These are phyloP conservation scores for Panagrolaimus sp. DNA, from an alignment of 1,140 invertebrate species.

Conservation along the genomic window DNA sequence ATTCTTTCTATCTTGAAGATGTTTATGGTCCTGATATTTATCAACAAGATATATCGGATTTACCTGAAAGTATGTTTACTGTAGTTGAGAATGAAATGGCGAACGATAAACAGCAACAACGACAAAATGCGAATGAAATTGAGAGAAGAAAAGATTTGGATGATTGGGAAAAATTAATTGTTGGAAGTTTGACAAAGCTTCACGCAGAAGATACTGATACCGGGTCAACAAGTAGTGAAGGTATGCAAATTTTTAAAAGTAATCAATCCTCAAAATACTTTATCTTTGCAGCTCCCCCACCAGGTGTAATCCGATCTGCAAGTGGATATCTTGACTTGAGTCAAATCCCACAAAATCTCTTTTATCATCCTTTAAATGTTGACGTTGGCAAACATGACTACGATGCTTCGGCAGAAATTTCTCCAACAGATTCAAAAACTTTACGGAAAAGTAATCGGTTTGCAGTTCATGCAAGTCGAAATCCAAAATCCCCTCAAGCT, in stretches of 20 bases:
- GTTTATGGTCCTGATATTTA: slow-evolving; percentile 17
- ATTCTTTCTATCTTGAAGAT: slow-evolving; percentile 3
- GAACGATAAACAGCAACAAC: background rate
- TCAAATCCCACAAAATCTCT: background rate
- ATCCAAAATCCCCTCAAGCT: background rate
- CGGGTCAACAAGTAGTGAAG: background rate
- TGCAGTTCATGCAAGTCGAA: background rate
- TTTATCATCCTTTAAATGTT: background rate
- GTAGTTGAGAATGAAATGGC: background rate
- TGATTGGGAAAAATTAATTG: slow-evolving; percentile 2
- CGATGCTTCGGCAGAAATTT: slow-evolving; percentile 7
- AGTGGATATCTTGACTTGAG: background rate
- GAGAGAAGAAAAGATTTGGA: background rate
- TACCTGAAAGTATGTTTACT: background rate
- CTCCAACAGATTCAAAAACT: background rate
- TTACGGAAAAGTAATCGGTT: background rate
- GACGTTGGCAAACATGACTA: background rate
- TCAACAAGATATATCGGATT: background rate
- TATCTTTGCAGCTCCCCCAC: background rate
- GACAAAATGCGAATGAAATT: background rate
- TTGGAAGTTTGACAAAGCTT: background rate
- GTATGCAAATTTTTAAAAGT: background rate
- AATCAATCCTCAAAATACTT: background rate
- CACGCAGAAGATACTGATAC: slow-evolving; percentile 11
- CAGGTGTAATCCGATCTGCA: background rate